These are phyloP conservation scores for Macropus fuliginosus DNA, from an alignment of 2,797 vertebrate genomes.

Conservation along the genomic window DNA sequence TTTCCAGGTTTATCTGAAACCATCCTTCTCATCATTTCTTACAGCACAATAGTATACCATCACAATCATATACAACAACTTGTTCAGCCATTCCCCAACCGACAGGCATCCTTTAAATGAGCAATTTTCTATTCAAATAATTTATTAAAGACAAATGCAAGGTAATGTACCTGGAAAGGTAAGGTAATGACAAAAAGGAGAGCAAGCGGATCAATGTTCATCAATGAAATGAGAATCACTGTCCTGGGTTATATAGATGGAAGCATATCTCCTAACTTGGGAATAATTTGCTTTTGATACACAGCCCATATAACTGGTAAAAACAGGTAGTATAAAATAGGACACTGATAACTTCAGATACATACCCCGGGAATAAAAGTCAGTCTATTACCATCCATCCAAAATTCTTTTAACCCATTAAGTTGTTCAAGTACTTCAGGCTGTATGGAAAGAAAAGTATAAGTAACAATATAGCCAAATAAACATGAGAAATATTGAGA, in stretches of 20 bases:
- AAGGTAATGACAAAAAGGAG: background rate
- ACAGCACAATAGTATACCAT: background rate
- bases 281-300: background rate
- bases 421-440: conserved; percentile 99
- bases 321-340: conserved; percentile 8
- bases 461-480: background rate
- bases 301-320: conserved; percentile 40
- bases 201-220: conserved; percentile 13
- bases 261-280: background rate
- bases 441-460: conserved; percentile 82
- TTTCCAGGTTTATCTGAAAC: background rate
- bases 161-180: background rate
- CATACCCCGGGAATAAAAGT: conserved; percentile 96
- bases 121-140: background rate
- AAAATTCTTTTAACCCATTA: conserved; percentile 96
- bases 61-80: background rate
- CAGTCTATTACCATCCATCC: conserved; percentile 98
- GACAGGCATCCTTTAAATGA: background rate
- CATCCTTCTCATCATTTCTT: background rate
- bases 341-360: conserved; percentile 66
- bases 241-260: background rate
- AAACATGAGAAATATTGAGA: background rate
- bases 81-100: background rate
- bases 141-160: background rate
- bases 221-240: conserved; percentile 20